Percentiles rank a stretch among this genome's conserved stretches.
These are phyloP conservation scores for Tragulus kanchil DNA, from an alignment of 2,113 vertebrate species.

Conservation along the genomic window DNA sequence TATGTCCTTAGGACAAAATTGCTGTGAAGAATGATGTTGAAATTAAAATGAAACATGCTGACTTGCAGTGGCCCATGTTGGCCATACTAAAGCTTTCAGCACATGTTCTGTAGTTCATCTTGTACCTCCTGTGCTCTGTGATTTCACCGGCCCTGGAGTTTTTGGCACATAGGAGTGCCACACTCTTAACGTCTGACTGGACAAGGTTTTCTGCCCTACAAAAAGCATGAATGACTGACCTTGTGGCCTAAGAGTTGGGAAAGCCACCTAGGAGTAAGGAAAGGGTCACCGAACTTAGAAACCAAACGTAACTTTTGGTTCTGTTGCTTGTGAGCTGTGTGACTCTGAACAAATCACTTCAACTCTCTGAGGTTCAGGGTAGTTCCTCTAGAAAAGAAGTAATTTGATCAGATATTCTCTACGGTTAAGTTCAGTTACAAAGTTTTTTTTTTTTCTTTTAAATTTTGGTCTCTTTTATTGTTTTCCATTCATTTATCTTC, in stretches of 20 bases:
- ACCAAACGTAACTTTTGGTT: background rate
- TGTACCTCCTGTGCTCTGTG: background rate
- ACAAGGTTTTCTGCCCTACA: background rate
- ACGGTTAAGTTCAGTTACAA: background rate
- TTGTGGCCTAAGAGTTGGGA: background rate
- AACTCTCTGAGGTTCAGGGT: background rate
- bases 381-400: background rate
- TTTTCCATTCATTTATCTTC: too few species aligned
- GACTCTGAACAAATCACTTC: background rate
- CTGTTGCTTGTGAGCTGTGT: constrained; percentile 21
- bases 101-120: background rate
- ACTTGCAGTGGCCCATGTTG: background rate
- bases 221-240: background rate
- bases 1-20: background rate
- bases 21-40: background rate
- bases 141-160: background rate
- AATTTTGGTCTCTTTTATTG: too few species aligned
- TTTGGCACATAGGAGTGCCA: background rate
- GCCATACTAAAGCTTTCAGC: background rate
- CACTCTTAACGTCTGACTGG: background rate
- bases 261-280: background rate
- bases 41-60: background rate
- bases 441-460: background rate
- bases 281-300: background rate
- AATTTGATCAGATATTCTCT: background rate